These are phyloP conservation scores for Odontothrips loti DNA, from an alignment of 2,888 invertebrate species.

Conservation along the genomic window DNA sequence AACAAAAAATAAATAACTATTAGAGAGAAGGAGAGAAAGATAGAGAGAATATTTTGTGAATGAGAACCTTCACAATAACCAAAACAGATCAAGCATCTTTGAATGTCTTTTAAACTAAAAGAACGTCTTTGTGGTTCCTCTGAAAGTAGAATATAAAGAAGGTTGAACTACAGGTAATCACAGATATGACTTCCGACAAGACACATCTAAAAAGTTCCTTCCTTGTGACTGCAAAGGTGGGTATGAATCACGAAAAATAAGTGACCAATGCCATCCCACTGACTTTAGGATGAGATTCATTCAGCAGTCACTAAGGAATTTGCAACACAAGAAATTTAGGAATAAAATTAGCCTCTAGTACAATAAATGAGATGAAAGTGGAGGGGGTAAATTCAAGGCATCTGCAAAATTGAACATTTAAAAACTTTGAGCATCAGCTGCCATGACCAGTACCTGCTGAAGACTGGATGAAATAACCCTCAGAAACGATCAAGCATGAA, in stretches of 20 bases:
- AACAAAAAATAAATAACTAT: constrained; percentile 24
- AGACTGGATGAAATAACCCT: too few species aligned
- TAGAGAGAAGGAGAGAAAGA: neutral
- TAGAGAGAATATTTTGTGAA: neutral
- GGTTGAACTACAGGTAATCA: neutral
- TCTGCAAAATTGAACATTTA: too few species aligned
- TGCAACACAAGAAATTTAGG: too few species aligned
- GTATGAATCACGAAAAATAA: neutral
- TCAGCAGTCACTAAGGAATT: too few species aligned
- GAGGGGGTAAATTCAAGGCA: too few species aligned
- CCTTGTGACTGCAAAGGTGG: neutral
- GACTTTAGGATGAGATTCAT: neutral
- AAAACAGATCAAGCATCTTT: neutral
- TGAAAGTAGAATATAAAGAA: neutral
- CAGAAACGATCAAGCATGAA: too few species aligned
- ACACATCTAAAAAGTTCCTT: neutral
- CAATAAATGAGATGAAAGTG: too few species aligned
- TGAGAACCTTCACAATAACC: neutral
- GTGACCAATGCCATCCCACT: neutral
- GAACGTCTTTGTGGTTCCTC: neutral
- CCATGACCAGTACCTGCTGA: too few species aligned
- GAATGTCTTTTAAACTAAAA: too few species aligned
- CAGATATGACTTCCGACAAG: neutral
- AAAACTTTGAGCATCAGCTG: too few species aligned
- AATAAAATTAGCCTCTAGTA: too few species aligned